phyloP scores from a whole-genome alignment of 2,888 invertebrate species.

The Pharmacophagus antenor region DNA sequence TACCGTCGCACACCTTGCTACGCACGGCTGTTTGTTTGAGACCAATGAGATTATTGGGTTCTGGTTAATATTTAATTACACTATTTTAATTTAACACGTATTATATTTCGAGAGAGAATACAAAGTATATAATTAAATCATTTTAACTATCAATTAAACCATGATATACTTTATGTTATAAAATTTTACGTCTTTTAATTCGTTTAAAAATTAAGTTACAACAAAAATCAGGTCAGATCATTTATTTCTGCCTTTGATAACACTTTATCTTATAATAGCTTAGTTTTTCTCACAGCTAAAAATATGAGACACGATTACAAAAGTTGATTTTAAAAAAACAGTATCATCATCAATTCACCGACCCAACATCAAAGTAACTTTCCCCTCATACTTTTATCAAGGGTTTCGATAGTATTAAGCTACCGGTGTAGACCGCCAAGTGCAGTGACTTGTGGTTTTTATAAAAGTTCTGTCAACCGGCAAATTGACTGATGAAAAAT shows the following conservation, averaged over 20 bases:
- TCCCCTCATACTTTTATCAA: background rate
- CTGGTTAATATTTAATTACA: background rate
- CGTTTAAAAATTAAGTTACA: too few species aligned
- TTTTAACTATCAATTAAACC: too few species aligned
- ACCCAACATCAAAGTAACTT: constrained; percentile 1
- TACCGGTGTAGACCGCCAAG: constrained; percentile 5
- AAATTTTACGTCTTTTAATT: too few species aligned
- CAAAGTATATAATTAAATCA: too few species aligned
- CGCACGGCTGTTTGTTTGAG: background rate
- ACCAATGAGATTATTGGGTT: background rate
- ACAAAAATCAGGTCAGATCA: too few species aligned
- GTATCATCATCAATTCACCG: constrained; percentile 6
- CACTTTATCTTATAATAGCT: too few species aligned
- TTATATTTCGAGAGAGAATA: too few species aligned
- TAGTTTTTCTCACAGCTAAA: background rate
- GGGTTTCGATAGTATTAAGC: background rate
- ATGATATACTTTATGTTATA: too few species aligned
- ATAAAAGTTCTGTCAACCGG: constrained; percentile 4
- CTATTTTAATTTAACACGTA: background rate
- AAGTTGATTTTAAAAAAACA: background rate
- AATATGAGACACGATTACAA: background rate
- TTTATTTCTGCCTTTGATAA: too few species aligned
- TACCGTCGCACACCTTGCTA: background rate
- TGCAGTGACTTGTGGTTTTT: constrained; percentile 15
- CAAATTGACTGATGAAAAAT: constrained; percentile 20